Evolutionary conservation across 2,888 invertebrate genomes (phyloP).

Genomic region (Sceliomorpha sp.): DNA sequence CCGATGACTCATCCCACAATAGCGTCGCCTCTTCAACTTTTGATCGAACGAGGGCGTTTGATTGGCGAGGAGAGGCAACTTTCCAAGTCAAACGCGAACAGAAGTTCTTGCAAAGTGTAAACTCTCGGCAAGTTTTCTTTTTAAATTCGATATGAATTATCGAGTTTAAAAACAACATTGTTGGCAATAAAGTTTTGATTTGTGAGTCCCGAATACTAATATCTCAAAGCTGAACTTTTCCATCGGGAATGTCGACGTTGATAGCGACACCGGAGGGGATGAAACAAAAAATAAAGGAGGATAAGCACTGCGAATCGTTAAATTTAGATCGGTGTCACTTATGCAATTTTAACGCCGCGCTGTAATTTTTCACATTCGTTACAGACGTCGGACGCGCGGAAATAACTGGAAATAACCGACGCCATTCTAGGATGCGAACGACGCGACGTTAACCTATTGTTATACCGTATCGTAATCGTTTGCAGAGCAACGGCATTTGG

Average conservation of each 20-base stretch:
- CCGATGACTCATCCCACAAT: too few relatives aligned
- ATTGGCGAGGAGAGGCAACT: too few relatives aligned
- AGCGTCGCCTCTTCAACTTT: neutral
- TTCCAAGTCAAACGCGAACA: too few relatives aligned
- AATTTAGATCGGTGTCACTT: constrained; percentile 29
- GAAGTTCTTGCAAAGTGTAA: neutral
- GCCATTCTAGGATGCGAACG: neutral
- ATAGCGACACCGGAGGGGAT: constrained; percentile 14
- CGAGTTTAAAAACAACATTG: constrained; percentile 2
- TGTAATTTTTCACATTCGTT: constrained; percentile 12
- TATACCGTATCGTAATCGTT: too few relatives aligned
- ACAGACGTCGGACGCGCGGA: constrained; percentile 4
- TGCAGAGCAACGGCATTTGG: too few relatives aligned
- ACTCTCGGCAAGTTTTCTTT: neutral
- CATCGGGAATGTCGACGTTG: neutral
- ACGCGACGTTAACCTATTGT: too few relatives aligned
- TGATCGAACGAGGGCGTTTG: neutral
- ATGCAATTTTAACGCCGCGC: constrained; percentile 23
- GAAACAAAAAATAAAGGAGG: constrained; percentile 20
- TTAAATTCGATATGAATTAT: neutral
- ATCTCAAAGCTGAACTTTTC: constrained; percentile 6
- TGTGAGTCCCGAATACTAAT: neutral
- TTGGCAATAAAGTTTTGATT: constrained; percentile 6
- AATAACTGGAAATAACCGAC: constrained; percentile 2
- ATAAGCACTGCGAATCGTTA: constrained; percentile 15